Base-by-base conservation (phyloP, 2,797 vertebrate genomes). In the Galago senegalensis region DNA sequence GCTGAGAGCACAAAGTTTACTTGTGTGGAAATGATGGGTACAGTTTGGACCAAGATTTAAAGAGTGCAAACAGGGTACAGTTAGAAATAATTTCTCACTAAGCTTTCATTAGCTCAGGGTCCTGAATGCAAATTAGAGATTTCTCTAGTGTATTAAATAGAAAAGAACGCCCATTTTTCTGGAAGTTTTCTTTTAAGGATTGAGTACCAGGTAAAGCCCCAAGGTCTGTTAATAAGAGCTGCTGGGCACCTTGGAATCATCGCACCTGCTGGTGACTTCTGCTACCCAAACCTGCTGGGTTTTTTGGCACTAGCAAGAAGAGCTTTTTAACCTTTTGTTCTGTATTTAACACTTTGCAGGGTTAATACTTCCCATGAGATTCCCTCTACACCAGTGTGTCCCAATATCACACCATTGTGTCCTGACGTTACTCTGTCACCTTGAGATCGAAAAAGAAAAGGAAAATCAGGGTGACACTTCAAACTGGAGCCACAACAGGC, bases 361-460 rank as follows among this genome's bases (percentile, higher is more conserved):
- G 49, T 53, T 53, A 53, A 25, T n/a, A 63, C 18, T 5, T 95
- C 11, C 3, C 0, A 0, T 16, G 65, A 56, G 65, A 60, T 17
- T 3, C 27, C 4, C 9, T 0, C 63, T 7, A 31, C 14, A 14
- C 70, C 0, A 0, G 0, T 1, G 34, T 72, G 70, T 70, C 43
- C 79, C 46, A 49, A 49, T 12, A 49, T 49, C n/a, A 25, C 14
- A 14, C 70, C 0, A 0, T 0, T 1, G 29, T 72, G 76, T 70
- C 43, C 79, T 7, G 58, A 9, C 0, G 0, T 86, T 46, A 29
- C 76, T 58, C 37, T 11, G 1, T 69, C 12, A 14, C 6, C 46
- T 49, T 2, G 67, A 53, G 58, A 20, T 25, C 29, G 10, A 5
- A 16, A 81, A 27, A 58, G 43, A 18, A 2, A 34, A 37, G 43